Conservation (phyloP, 2,888 invertebrate species). For the Eupeodes latifasciatus region DNA sequence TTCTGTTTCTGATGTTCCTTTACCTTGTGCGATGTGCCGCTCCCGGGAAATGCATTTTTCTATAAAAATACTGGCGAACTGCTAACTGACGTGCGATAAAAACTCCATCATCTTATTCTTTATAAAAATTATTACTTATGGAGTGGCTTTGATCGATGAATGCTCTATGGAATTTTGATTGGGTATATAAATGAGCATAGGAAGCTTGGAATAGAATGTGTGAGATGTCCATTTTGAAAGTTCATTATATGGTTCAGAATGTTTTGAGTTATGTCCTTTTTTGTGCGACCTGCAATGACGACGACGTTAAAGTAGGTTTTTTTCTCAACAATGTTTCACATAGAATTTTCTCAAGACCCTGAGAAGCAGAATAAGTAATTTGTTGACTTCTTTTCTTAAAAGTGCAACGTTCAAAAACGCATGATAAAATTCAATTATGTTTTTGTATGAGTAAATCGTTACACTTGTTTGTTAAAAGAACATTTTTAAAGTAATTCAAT, state of each 20-base stretch:
- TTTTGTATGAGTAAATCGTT: too few species aligned
- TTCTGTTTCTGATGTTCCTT: slow-evolving; percentile 10
- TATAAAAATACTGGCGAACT: neutral
- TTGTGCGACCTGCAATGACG: too few species aligned
- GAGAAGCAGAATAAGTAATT: too few species aligned
- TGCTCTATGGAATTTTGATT: slow-evolving; percentile 24
- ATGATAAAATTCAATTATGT: too few species aligned
- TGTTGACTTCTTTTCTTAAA: too few species aligned
- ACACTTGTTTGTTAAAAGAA: too few species aligned
- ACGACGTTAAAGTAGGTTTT: neutral
- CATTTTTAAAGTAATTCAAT: too few species aligned
- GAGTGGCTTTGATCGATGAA: slow-evolving; percentile 21
- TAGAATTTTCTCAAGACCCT: neutral
- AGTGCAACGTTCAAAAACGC: too few species aligned
- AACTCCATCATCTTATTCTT: slow-evolving; percentile 39
- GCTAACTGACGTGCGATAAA: slow-evolving; percentile 18
- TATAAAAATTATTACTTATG: neutral
- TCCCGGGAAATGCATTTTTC: slow-evolving; percentile 23
- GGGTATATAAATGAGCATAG: neutral
- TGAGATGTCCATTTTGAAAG: slow-evolving; percentile 6
- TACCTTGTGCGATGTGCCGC: slow-evolving; percentile 14
- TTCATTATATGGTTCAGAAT: slow-evolving; percentile 4
- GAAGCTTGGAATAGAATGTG: slow-evolving; percentile 5
- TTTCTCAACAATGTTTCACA: neutral
- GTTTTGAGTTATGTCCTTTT: neutral